Evolutionary conservation across 1,140 invertebrate genomes (phyloP), one percentile per base, ranked within the genome.

Genomic region (Drosophila kanapiae): DNA sequence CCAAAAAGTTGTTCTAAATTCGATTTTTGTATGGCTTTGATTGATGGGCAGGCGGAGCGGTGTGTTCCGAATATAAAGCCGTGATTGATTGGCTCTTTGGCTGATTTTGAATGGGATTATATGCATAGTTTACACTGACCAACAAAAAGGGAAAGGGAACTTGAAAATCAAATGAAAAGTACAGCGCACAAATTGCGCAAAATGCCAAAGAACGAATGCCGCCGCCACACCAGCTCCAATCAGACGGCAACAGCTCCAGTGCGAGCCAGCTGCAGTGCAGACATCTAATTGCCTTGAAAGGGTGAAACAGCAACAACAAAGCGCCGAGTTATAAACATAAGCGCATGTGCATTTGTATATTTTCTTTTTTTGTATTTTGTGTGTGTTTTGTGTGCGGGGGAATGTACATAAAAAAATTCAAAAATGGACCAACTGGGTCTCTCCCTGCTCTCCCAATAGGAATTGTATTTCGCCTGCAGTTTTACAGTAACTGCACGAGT

Each of bases 181-280:
- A 88, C 80, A 88, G 84, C 84, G 77, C 68, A 70, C 84, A 78
- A 88, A 88, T 84, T 87, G 84, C 78, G 84, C 84, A 84, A 88
- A 83, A 83, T 67, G 49, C 77, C 42, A 74, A 86, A 88, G 84
- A 87, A 87, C 75, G 76, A 87, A 87, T 71, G 71, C 71, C 75
- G 78, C 51, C 75, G 71, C 71, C 75, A 81, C 51, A 57, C 75
- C 79, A 80, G 58, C 43, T 60, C 42, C 45, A 51, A 33, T 60
- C 53, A 56, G 53, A 76, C 57, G 69, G 49, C 76, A 71, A 79
- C 37, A 63, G 29, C 53, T 75, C 29, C 69, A 67, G 35, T 43
- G 33, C 10, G 45, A 59, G 65, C 64, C 60, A 74, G 70, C 58
- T 68, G 76, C 61, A 72, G 37, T 54, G 56, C 60, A 48, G 74